A percentile compares a stretch with the other conserved stretches of the same genome.
Conservation (phyloP, 2,113 vertebrate genomes). For the Fregetta grallaria region DNA sequence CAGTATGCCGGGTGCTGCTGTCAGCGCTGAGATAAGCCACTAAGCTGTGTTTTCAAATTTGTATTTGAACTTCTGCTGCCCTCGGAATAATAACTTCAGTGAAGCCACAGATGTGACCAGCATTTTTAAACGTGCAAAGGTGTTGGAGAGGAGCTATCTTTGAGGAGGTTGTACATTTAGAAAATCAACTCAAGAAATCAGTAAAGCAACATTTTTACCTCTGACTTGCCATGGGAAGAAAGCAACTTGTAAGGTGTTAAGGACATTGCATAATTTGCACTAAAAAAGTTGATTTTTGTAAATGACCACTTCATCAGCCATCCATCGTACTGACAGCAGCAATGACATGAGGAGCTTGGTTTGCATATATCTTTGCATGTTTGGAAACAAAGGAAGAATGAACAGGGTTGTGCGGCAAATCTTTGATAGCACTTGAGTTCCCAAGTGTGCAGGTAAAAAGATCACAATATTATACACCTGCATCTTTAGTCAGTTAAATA, state of each 20-base stretch:
- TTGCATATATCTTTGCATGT: neutral
- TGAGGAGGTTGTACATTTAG: neutral
- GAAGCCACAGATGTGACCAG: neutral
- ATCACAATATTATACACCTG: neutral
- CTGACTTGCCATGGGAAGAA: neutral
- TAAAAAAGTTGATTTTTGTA: neutral
- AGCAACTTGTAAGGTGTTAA: neutral
- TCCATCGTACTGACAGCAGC: neutral
- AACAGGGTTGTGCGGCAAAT: neutral
- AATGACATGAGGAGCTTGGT: neutral
- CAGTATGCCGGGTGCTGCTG: accelerated
- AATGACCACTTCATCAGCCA: neutral
- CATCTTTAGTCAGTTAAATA: neutral
- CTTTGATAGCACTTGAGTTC: neutral
- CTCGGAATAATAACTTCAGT: neutral
- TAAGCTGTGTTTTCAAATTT: neutral
- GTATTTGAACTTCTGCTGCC: neutral
- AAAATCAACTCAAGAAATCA: neutral
- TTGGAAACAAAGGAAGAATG: neutral
- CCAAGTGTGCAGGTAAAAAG: neutral
- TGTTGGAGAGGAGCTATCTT: neutral
- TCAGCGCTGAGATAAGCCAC: neutral
- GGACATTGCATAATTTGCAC: neutral
- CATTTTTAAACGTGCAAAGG: neutral
- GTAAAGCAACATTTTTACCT: neutral